Conservation (phyloP, 2,888 invertebrate species). For the Diaphora mendica region DNA sequence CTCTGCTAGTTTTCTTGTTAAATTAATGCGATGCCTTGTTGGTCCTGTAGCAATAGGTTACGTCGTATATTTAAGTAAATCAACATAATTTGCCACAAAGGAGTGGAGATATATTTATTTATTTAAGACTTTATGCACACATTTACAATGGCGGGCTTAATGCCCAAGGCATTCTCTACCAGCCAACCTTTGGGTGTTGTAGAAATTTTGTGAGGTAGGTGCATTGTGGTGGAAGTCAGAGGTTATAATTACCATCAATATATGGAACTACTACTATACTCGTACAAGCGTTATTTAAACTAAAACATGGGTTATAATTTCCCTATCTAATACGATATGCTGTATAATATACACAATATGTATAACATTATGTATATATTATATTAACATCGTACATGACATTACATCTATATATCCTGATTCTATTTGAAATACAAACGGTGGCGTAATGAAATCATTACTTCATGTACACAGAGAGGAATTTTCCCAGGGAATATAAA, state of each 20-base stretch:
- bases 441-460: not conserved
- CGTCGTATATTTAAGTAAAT: not conserved
- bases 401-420: not conserved
- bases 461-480: not conserved
- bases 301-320: too few relatives aligned
- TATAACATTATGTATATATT: not conserved
- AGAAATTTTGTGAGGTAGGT: too few relatives aligned
- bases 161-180: too few relatives aligned
- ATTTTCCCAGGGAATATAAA: not conserved
- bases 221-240: too few relatives aligned
- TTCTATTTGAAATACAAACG: not conserved
- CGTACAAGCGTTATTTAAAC: too few relatives aligned
- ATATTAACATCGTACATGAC: not conserved
- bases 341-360: too few relatives aligned
- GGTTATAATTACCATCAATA: too few relatives aligned
- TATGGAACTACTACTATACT: too few relatives aligned
- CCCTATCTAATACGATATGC: too few relatives aligned
- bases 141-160: too few relatives aligned
- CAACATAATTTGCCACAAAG: not conserved
- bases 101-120: not conserved
- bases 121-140: too few relatives aligned
- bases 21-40: not conserved
- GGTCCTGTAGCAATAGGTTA: not conserved
- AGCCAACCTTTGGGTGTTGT: too few relatives aligned
- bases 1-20: not conserved